These are phyloP conservation scores for Pituophis catenifer DNA, from an alignment of 2,113 vertebrate genomes.

Conservation along the genomic window DNA sequence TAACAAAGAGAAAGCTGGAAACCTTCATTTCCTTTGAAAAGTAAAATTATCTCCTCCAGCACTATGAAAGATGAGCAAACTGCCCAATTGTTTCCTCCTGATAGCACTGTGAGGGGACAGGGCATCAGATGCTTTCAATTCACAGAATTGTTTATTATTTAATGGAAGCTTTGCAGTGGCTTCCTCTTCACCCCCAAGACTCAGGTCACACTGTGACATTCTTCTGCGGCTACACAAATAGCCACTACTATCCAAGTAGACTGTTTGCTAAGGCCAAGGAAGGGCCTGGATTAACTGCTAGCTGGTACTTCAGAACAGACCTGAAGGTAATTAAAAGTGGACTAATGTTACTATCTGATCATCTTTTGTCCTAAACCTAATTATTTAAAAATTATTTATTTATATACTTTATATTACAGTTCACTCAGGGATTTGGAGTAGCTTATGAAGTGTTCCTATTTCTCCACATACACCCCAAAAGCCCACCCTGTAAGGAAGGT, in stretches of 20 bases:
- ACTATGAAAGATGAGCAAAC: not conserved
- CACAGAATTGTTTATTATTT: conserved; percentile 1
- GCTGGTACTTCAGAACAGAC: not conserved
- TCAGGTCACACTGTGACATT: conserved; percentile 10
- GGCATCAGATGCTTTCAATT: not conserved
- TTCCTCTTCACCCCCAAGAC: not conserved
- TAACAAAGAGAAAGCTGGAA: not conserved
- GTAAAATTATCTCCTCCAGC: no score
- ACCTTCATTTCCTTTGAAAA: not conserved
- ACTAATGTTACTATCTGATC: not conserved
- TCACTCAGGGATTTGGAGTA: not conserved
- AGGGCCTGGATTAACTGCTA: not conserved
- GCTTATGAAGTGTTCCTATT: not conserved
- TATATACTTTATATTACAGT: not conserved
- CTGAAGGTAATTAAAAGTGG: not conserved
- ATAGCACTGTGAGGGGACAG: not conserved
- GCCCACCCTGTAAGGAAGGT: not conserved
- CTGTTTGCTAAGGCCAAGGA: not conserved
- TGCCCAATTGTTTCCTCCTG: not conserved
- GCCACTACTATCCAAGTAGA: not conserved
- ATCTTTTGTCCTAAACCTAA: not conserved
- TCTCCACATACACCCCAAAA: not conserved
- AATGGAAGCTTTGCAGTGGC: not conserved
- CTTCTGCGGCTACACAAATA: not conserved
- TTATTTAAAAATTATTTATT: not conserved